A percentile compares a stretch with the other conserved stretches of the same genome.
Evolutionary conservation across 2,888 invertebrate genomes (phyloP).

Genomic region (Amphipyra berbera): DNA sequence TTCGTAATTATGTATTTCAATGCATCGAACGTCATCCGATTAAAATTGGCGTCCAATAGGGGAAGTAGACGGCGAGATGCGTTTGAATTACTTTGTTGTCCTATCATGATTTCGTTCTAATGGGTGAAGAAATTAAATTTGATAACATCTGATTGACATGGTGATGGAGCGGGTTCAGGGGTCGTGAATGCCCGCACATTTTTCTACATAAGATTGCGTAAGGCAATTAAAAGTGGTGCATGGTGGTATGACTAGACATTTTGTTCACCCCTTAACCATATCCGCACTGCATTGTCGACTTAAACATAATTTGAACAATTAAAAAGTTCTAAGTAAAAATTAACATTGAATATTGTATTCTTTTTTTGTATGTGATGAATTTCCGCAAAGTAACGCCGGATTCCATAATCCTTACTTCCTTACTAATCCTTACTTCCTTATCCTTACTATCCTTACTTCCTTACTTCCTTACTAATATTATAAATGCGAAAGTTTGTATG

Average conservation of each 20-base stretch:
- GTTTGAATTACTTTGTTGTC: constrained; percentile 54
- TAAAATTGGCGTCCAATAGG: constrained; percentile 88
- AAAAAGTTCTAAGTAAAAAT: no score
- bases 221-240: constrained; percentile 9
- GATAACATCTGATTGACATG: constrained; percentile 59
- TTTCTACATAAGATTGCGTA: constrained; percentile 1
- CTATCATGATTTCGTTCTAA: constrained; percentile 52
- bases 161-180: constrained; percentile 39
- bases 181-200: constrained; percentile 34
- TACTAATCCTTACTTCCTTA: no score
- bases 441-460: no score
- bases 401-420: no score
- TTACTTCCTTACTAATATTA: no score
- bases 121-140: constrained; percentile 56
- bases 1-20: constrained; percentile 87
- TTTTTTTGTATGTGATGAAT: no score
- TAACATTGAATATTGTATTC: no score
- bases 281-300: neutral
- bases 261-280: neutral
- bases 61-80: constrained; percentile 71
- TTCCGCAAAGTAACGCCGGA: no score
- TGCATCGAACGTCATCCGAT: constrained; percentile 86
- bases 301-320: neutral
- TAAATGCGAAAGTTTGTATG: no score
- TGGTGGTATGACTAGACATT: constrained; percentile 37